Evolutionary conservation across 1,140 invertebrate genomes (phyloP).

Genomic region (Chironomus striatipennis): DNA sequence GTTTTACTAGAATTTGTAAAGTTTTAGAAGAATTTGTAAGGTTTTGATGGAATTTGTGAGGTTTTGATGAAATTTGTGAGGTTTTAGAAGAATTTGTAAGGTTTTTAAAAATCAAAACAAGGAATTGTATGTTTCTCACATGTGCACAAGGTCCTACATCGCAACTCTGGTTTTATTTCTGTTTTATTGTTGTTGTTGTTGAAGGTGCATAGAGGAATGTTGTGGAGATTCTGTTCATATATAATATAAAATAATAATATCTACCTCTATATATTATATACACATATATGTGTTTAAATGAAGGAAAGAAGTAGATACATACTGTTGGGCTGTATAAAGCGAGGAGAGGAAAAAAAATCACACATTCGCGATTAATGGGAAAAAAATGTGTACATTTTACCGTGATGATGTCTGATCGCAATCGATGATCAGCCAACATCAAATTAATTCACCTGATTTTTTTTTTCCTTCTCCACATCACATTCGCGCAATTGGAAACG

Average conservation of each 20-base stretch:
- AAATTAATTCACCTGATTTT: constrained; percentile 14
- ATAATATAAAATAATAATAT: too few relatives aligned
- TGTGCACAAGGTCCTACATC: too few relatives aligned
- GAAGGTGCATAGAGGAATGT: constrained; percentile 6
- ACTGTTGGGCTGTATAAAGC: not conserved
- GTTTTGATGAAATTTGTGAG: too few relatives aligned
- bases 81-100: too few relatives aligned
- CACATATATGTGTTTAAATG: not conserved
- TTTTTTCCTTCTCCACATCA: not conserved
- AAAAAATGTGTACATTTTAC: not conserved
- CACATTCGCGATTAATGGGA: constrained; percentile 2
- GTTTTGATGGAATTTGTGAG: too few relatives aligned
- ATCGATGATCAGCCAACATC: constrained; percentile 11
- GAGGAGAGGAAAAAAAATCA: not conserved
- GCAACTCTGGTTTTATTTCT: too few relatives aligned
- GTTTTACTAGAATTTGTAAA: too few relatives aligned
- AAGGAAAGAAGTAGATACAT: constrained; percentile 5
- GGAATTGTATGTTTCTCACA: too few relatives aligned
- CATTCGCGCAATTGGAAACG: not conserved
- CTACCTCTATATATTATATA: not conserved
- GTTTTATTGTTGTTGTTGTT: not conserved
- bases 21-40: too few relatives aligned
- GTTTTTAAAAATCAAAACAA: too few relatives aligned
- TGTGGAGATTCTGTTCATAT: constrained; percentile 1
- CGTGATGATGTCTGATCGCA: constrained; percentile 11